These are phyloP conservation scores for Microcebus griseorufus DNA, from an alignment of 2,113 vertebrate genomes.

Conservation along the genomic window DNA sequence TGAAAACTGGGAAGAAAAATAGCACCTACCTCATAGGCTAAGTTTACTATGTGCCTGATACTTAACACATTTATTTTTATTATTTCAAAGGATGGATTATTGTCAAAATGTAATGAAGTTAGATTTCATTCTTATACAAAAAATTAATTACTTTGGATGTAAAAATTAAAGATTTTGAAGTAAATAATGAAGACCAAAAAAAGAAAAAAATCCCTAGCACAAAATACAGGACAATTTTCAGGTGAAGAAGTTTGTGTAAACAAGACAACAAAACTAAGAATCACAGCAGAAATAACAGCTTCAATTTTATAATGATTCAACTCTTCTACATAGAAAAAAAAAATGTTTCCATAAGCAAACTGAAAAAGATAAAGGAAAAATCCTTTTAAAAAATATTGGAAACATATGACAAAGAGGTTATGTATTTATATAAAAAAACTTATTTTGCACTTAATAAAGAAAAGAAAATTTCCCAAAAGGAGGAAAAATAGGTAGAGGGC, in stretches of 20 bases:
- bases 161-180: not conserved
- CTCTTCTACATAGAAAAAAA: not conserved
- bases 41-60: not conserved
- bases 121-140: conserved; percentile 8
- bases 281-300: conserved; percentile 10
- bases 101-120: conserved; percentile 29
- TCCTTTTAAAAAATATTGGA: not conserved
- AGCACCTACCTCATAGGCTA: not conserved
- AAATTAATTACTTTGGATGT: not conserved
- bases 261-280: not conserved
- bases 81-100: not conserved
- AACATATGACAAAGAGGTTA: not conserved
- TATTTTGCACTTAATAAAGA: not conserved
- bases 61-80: not conserved
- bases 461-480: not conserved
- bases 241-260: not conserved
- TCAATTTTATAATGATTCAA: conserved; percentile 25
- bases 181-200: not conserved
- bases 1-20: conserved; percentile 15
- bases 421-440: not conserved
- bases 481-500: not conserved
- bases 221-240: not conserved
- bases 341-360: not conserved
- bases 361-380: not conserved
- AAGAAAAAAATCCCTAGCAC: not conserved